phyloP scores from a whole-genome alignment of 2,113 vertebrate species.

The Columba janthina region DNA sequence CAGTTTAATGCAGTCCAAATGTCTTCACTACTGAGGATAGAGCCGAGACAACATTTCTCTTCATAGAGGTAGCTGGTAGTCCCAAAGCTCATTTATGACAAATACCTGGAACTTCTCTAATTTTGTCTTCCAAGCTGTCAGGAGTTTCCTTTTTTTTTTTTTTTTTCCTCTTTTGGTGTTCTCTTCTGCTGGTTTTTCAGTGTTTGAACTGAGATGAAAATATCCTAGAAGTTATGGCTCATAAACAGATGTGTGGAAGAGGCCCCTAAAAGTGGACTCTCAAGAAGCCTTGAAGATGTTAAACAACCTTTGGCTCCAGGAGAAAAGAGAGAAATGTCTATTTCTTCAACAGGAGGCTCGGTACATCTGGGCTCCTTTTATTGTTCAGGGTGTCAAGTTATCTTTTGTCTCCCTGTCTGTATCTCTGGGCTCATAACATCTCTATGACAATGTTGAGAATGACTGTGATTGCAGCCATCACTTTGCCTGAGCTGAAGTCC shows the following conservation, averaged over 20 bases:
- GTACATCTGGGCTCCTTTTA: not conserved
- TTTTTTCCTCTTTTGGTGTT: not conserved
- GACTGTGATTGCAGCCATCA: fast-evolving
- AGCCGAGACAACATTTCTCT: not conserved
- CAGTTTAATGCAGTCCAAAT: conserved; percentile 39
- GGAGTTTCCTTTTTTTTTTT: not conserved
- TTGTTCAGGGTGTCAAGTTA: not conserved
- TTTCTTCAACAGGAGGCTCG: not conserved
- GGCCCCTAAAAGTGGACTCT: not conserved
- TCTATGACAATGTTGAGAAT: not conserved
- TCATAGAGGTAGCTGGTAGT: not conserved
- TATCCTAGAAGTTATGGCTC: not conserved
- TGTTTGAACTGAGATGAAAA: not conserved
- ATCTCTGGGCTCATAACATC: not conserved
- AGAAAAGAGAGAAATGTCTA: not conserved
- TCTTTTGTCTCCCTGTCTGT: not conserved
- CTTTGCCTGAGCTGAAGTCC: not conserved
- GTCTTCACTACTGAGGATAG: not conserved
- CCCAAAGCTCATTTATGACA: not conserved
- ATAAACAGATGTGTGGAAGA: not conserved
- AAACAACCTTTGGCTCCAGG: not conserved
- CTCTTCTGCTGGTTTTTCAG: not conserved
- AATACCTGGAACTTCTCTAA: not conserved
- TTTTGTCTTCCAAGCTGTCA: not conserved
- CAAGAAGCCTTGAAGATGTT: not conserved